phyloP scores from a whole-genome alignment of 2,113 vertebrate species.

The Python bivittatus region DNA sequence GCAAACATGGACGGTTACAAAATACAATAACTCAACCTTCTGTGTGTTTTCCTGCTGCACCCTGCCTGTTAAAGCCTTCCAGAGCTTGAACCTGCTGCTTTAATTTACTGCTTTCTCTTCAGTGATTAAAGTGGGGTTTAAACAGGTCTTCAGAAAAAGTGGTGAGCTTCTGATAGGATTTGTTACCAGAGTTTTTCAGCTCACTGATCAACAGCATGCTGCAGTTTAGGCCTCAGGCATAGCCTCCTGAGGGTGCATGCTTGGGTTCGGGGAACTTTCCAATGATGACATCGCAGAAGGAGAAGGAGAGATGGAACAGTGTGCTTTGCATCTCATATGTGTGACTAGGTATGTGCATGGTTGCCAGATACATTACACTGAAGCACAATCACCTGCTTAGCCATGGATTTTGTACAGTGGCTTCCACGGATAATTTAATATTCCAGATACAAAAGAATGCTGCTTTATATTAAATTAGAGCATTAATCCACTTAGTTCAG shows the following conservation, averaged over 20 bases:
- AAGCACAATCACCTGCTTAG: not conserved
- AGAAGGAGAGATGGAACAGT: not conserved
- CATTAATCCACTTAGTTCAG: not conserved
- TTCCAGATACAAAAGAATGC: not conserved
- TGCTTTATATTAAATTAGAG: not conserved
- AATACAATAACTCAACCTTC: slow-evolving; percentile 66
- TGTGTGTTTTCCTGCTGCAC: slow-evolving; percentile 46
- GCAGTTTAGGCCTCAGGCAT: slow-evolving; percentile 43
- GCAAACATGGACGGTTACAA: slow-evolving; percentile 55
- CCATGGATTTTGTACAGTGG: not conserved
- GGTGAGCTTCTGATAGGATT: slow-evolving; percentile 63
- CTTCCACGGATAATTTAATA: not conserved
- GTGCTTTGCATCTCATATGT: slow-evolving; percentile 26
- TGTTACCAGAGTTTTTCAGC: slow-evolving; percentile 57
- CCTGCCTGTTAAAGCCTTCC: slow-evolving; percentile 60
- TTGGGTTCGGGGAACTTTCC: slow-evolving; percentile 50
- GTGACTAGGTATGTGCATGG: too few species aligned
- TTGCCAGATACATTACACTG: not conserved
- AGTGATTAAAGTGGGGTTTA: slow-evolving; percentile 70
- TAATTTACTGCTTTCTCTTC: slow-evolving; percentile 70
- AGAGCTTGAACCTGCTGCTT: slow-evolving; percentile 58
- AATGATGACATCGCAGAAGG: slow-evolving; percentile 39
- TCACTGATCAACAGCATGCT: slow-evolving; percentile 66
- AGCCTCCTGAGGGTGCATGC: slow-evolving; percentile 47
- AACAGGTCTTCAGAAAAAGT: slow-evolving; percentile 71